These are phyloP conservation scores for Tachina grossa DNA, from an alignment of 2,888 invertebrate species.

Conservation along the genomic window DNA sequence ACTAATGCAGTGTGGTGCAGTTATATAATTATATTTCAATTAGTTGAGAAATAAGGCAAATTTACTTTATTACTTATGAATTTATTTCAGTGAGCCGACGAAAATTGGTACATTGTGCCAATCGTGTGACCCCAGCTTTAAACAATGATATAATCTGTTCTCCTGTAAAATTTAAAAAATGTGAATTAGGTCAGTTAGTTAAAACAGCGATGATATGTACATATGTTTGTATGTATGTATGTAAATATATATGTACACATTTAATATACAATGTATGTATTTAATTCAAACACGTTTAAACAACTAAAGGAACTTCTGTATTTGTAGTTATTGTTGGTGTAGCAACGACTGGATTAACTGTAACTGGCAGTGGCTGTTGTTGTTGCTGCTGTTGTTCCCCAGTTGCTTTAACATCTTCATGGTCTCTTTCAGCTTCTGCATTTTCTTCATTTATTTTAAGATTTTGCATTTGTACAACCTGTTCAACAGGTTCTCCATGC, in stretches of 20 bases:
- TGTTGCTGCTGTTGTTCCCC: constrained; percentile 56
- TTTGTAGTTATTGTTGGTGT: constrained; percentile 69
- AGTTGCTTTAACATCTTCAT: constrained; percentile 36
- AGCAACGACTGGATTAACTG: constrained; percentile 66
- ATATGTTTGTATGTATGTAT: not conserved
- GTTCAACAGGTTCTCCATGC: constrained; percentile 77
- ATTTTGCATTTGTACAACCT: constrained; percentile 76
- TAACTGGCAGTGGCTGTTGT: constrained; percentile 51
- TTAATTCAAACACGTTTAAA: constrained; percentile 64
- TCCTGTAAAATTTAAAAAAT: no score
- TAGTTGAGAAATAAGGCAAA: no score
- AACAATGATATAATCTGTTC: not conserved
- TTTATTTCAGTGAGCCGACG: no score
- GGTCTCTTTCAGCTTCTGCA: constrained; percentile 62
- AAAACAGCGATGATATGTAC: not conserved
- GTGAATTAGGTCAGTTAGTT: not conserved
- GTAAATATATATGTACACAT: not conserved
- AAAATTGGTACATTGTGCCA: no score
- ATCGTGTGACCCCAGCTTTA: no score
- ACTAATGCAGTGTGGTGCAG: no score
- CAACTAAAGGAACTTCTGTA: constrained; percentile 74
- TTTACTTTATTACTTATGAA: no score
- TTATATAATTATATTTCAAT: no score
- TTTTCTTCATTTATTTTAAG: constrained; percentile 70
- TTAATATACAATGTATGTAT: not conserved